Evolutionary conservation across 92 coral and sea anemone genomes (phyloP).

Genomic region (Bergia sp.): DNA sequence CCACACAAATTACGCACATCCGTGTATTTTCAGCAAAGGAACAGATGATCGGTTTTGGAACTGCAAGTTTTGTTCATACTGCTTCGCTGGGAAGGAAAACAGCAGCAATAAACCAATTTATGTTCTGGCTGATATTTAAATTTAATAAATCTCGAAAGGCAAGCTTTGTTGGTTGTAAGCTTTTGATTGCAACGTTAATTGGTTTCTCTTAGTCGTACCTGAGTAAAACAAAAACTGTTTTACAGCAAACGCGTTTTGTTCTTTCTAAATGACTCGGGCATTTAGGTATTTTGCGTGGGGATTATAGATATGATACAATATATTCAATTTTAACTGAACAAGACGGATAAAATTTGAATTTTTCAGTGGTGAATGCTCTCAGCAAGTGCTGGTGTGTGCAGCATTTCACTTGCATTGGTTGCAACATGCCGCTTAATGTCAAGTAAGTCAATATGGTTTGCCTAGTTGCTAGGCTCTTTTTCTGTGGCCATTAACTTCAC

Average conservation of each 20-base stretch:
- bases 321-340: not conserved
- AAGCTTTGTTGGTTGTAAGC: too few species aligned
- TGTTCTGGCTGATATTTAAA: too few species aligned
- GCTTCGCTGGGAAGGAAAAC: not conserved
- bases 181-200: too few species aligned
- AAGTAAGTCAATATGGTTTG: constrained; percentile 59
- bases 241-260: too few species aligned
- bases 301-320: not conserved
- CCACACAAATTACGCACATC: not conserved
- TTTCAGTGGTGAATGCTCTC: constrained; percentile 94
- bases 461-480: too few species aligned
- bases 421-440: constrained; percentile 84
- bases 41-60: not conserved
- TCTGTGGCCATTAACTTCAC: too few species aligned
- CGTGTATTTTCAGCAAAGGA: not conserved
- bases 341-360: not conserved
- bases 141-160: too few species aligned
- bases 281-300: too few species aligned
- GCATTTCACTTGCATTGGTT: constrained; percentile 95
- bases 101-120: too few species aligned
- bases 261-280: too few species aligned
- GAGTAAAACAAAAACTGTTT: too few species aligned
- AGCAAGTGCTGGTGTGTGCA: constrained; percentile 98
- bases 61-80: not conserved
- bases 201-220: too few species aligned